Evolutionary conservation across 2,113 vertebrate genomes (phyloP).

Genomic region (Elephas maximus): DNA sequence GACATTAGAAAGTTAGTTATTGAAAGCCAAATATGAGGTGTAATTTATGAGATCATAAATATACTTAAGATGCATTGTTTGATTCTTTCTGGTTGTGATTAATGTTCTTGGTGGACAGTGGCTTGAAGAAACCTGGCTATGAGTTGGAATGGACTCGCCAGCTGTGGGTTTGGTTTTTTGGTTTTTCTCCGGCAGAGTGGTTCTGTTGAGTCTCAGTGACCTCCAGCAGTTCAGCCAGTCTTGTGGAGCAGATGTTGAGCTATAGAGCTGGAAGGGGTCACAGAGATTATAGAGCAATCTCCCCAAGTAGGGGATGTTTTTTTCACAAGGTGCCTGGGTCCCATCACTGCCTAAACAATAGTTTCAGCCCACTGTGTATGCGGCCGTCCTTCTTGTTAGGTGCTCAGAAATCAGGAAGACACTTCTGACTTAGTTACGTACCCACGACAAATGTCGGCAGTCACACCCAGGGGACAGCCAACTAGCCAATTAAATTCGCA

Average conservation of each 20-base stretch:
- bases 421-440: conserved; percentile 32
- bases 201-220: neutral
- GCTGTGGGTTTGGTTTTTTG: too few species aligned
- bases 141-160: neutral
- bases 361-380: neutral
- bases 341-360: neutral
- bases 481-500: conserved; percentile 55
- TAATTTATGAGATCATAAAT: neutral
- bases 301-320: neutral
- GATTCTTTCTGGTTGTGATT: neutral
- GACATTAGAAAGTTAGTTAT: neutral
- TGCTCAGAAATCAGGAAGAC: conserved; percentile 25
- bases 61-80: neutral
- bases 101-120: neutral
- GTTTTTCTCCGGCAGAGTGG: neutral
- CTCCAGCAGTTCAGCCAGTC: neutral
- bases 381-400: neutral
- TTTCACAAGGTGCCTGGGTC: neutral
- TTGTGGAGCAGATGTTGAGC: neutral
- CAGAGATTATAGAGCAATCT: neutral
- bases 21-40: neutral
- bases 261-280: neutral
- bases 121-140: neutral
- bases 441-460: neutral
- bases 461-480: conserved; percentile 60